Evolutionary conservation across 2,797 vertebrate genomes (phyloP), one percentile per base, ranked within the genome.

Genomic region (Epinephelus awoara): DNA sequence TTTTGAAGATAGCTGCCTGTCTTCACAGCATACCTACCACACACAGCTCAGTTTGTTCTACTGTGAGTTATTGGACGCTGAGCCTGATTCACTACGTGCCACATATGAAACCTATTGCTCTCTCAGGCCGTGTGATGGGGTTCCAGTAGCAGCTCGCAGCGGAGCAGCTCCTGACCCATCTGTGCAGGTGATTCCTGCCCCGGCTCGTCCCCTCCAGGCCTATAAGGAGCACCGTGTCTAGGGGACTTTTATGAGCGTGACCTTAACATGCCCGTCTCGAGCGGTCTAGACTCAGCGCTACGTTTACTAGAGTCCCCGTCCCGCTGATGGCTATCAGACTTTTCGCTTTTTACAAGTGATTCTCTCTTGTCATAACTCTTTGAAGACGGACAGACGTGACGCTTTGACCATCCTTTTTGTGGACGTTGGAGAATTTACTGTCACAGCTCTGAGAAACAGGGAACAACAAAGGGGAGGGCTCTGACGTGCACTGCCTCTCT

Each of bases 181-280:
- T 85, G 85, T 85, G 80, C 92, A 91, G 89, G 91, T 91, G 90
- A 88, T 70, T 72, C 84, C 72, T 67, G 72, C 79, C 72, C 74
- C 3, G 2, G 46, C 77, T 80, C 67, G 21, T 77, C 85, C 77
- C 82, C 83, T 88, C 14, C 70, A 82, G 90, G 86, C 72, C 80
- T 72, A 23, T 67, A 55, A 78, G 86, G 47, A 84, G 71, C 72
- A 49, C 72, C 15, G 29, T 67, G 76, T 88, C 79, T 70, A 29
- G 51, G 56, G 69, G 79, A 76, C 77, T 84, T 94, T 93, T 91
- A 93, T 86, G 91, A 93, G 86, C n/a, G 19, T 91, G 90, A 93
- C 92, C 91, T 82, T 79, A 84, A 91, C 89, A 85, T 87, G 90
- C 85, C 88, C 79, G 83, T 92, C 90, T 91, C 76, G 64, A 90